A percentile compares a stretch with the other conserved stretches of the same genome.
Evolutionary conservation across 2,797 vertebrate species (phyloP).

Genomic region (Danio aesculapii): DNA sequence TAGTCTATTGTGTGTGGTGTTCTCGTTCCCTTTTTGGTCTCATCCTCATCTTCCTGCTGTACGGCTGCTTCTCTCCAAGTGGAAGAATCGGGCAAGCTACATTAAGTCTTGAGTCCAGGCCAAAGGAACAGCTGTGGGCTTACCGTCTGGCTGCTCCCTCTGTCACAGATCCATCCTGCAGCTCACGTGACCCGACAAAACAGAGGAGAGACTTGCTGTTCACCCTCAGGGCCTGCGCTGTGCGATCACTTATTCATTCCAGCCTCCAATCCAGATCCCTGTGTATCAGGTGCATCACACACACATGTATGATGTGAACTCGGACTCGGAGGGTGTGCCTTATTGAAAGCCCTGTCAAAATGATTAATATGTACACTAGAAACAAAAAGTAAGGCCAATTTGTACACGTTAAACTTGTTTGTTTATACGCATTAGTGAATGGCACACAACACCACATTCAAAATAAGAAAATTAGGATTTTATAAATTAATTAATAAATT

Average conservation of each 20-base stretch:
- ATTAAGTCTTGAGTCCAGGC: constrained; percentile 69
- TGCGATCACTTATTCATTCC: constrained; percentile 30
- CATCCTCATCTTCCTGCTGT: constrained; percentile 37
- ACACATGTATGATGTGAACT: constrained; percentile 2
- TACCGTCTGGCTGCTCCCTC: constrained; percentile 64
- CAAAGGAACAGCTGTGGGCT: constrained; percentile 72
- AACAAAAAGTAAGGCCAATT: neutral
- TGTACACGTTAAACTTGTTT: neutral
- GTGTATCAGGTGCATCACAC: constrained; percentile 13
- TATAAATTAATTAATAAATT: too few species aligned
- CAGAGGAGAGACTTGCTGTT: constrained; percentile 34
- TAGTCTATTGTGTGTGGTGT: neutral
- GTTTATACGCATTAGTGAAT: neutral
- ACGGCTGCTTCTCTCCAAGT: constrained; percentile 52
- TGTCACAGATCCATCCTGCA: constrained; percentile 59
- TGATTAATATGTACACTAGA: constrained; percentile 7
- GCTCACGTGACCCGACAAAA: constrained; percentile 63
- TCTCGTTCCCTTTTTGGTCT: constrained; percentile 10
- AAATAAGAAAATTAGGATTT: too few species aligned
- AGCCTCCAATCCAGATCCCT: constrained; percentile 9
- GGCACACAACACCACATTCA: too few species aligned
- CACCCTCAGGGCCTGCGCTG: constrained; percentile 22
- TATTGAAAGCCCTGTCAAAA: constrained; percentile 7
- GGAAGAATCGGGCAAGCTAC: constrained; percentile 62
- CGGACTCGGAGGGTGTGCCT: neutral